These are phyloP conservation scores for Labeo rohita DNA, from an alignment of 2,113 vertebrate genomes.

Conservation along the genomic window DNA sequence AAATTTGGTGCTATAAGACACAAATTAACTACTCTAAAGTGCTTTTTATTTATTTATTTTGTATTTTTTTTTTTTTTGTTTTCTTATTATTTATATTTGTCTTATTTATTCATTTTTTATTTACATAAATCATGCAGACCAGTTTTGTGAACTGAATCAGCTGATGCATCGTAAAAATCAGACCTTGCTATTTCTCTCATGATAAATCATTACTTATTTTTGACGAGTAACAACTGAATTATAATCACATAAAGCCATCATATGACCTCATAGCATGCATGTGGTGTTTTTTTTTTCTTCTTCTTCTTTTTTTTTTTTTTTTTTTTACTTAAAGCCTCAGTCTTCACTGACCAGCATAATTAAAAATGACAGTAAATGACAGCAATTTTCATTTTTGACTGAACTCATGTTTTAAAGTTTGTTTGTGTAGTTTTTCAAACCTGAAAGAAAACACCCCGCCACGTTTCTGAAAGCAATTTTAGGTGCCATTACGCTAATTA, in stretches of 20 bases:
- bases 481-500: slow-evolving; percentile 11
- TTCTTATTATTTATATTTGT: not conserved
- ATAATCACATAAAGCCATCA: not conserved
- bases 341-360: not conserved
- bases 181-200: not conserved
- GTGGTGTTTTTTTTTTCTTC: not conserved
- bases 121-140: not conserved
- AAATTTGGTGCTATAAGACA: no score
- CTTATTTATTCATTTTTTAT: no score
- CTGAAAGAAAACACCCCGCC: not conserved
- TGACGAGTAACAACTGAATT: not conserved
- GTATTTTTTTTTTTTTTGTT: no score
- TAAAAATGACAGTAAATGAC: not conserved
- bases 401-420: not conserved
- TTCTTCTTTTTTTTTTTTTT: not conserved
- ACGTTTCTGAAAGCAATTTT: not conserved
- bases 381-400: not conserved
- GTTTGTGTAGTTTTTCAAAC: not conserved
- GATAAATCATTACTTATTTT: not conserved
- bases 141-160: not conserved
- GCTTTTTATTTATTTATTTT: no score
- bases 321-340: not conserved
- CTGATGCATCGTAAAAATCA: not conserved
- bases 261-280: not conserved
- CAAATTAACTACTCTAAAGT: no score